A percentile compares a stretch with the other conserved stretches of the same genome.
Evolutionary conservation across 2,888 invertebrate species (phyloP).

Genomic region (Chromoteleia sp.): DNA sequence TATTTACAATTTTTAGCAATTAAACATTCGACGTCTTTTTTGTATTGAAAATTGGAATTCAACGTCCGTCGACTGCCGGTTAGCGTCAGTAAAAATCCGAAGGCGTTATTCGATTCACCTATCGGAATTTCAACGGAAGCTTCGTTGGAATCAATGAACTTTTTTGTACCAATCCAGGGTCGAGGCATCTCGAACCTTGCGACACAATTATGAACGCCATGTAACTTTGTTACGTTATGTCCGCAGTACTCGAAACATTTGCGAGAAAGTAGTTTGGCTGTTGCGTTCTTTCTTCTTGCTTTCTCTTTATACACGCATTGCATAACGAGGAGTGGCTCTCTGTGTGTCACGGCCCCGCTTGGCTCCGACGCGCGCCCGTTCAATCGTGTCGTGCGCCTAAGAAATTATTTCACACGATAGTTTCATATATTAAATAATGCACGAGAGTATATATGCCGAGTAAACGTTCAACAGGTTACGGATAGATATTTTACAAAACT

Average conservation of each 20-base stretch:
- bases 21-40: too few species aligned
- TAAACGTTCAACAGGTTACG: slow-evolving; percentile 20
- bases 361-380: slow-evolving; percentile 50
- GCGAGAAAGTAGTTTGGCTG: slow-evolving; percentile 77
- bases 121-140: slow-evolving; percentile 13
- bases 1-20: too few species aligned
- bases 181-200: slow-evolving; percentile 60
- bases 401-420: slow-evolving; percentile 69
- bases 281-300: slow-evolving; percentile 81
- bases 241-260: slow-evolving; percentile 75
- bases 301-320: slow-evolving; percentile 80
- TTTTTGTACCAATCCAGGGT: slow-evolving; percentile 50
- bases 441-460: slow-evolving; percentile 7
- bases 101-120: neutral
- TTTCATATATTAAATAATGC: slow-evolving; percentile 53
- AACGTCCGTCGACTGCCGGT: too few species aligned
- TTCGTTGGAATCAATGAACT: slow-evolving; percentile 37
- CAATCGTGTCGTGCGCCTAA: slow-evolving; percentile 57
- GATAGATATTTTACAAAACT: slow-evolving; percentile 27
- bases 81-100: too few species aligned
- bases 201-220: slow-evolving; percentile 71
- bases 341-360: slow-evolving; percentile 75
- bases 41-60: too few species aligned
- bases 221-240: slow-evolving; percentile 76
- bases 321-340: slow-evolving; percentile 79